Evolutionary conservation across 2,888 invertebrate species (phyloP).

Genomic region (Brachylomia viminalis): DNA sequence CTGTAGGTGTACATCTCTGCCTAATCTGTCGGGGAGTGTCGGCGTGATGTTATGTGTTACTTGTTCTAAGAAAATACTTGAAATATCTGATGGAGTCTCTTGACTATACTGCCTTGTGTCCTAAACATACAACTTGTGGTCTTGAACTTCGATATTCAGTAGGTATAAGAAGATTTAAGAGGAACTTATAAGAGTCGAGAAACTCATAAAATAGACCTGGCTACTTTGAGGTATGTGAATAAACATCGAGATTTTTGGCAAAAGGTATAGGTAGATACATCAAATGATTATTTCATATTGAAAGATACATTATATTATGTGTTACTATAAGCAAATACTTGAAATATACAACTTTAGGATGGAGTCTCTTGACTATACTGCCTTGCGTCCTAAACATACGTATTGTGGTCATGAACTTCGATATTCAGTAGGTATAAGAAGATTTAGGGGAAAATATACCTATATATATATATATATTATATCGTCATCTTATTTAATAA

Average conservation of each 20-base stretch:
- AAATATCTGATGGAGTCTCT: background rate
- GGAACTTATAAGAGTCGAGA: conserved; percentile 10
- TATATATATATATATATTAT: no score
- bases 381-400: conserved; percentile 13
- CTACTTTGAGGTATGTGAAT: conserved; percentile 3
- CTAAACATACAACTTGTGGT: conserved; percentile 18
- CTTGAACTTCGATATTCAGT: background rate
- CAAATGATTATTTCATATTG: background rate
- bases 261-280: background rate
- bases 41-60: background rate
- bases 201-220: conserved; percentile 25
- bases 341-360: background rate
- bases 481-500: no score
- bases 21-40: no score
- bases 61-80: background rate
- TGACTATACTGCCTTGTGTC: background rate
- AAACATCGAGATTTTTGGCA: conserved; percentile 23
- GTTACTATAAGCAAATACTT: background rate
- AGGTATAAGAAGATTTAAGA: conserved; percentile 19
- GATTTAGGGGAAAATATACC: conserved; percentile 11
- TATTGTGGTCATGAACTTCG: background rate
- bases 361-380: background rate
- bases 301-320: no score
- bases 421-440: conserved; percentile 5
- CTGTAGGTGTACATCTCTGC: background rate